A percentile compares a stretch with the other conserved stretches of the same genome.
phyloP scores from a whole-genome alignment of 2,888 invertebrate genomes.

The Cheiracanthium punctorium region DNA sequence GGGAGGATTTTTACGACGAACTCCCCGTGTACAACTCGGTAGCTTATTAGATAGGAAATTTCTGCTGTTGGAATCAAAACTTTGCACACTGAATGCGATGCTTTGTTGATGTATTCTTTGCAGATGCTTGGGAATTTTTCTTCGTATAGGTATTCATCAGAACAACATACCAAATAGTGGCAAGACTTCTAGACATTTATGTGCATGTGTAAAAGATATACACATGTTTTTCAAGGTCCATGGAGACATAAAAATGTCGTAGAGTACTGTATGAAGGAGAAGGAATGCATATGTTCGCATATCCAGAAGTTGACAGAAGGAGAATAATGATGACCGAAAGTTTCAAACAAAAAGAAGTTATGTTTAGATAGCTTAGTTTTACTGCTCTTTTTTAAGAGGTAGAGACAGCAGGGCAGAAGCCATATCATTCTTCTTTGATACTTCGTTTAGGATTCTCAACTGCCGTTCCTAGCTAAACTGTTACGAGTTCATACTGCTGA shows the following conservation, averaged over 20 bases:
- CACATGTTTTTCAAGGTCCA: constrained; percentile 1
- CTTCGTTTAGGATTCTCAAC: neutral
- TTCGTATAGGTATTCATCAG: no score
- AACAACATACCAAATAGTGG: no score
- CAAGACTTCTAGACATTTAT: no score
- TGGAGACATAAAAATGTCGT: neutral
- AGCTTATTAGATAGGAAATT: no score
- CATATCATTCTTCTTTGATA: neutral
- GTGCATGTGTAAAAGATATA: neutral
- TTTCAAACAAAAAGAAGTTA: neutral
- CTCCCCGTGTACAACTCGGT: no score
- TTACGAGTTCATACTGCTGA: no score
- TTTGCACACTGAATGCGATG: no score
- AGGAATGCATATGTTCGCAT: neutral
- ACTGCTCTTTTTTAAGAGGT: neutral
- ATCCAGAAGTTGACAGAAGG: neutral
- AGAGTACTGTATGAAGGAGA: neutral
- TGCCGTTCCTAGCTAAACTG: no score
- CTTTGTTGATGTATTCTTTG: no score
- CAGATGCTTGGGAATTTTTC: no score
- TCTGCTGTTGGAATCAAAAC: no score
- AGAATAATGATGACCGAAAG: neutral
- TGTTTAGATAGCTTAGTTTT: neutral
- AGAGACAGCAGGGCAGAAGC: neutral
- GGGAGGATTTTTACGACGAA: no score